These are phyloP conservation scores for honey bee (Apis mellifera) DNA, from an alignment of 1,140 invertebrate species.

Conservation along the genomic window Amel_HAv3.1 CM009931.2:8500501-8501000, in stretches of 20 bases:
- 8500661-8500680: conserved; percentile 70
- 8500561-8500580: conserved; percentile 75
- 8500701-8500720: too few species aligned
- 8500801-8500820: too few species aligned
- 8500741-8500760: too few species aligned
- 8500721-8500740: too few species aligned
- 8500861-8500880: background rate
- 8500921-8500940: conserved; percentile 49
- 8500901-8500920: conserved; percentile 52
- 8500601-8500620: conserved; percentile 79
- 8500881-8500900: conserved; percentile 22
- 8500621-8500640: conserved; percentile 81
- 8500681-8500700: background rate
- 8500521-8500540: background rate
- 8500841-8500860: conserved; percentile 19
- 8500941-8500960: conserved; percentile 45
- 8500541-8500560: conserved; percentile 37
- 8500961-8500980: conserved; percentile 25
- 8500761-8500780: too few species aligned
- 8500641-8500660: conserved; percentile 79
- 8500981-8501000: conserved; percentile 12
- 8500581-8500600: conserved; percentile 80
- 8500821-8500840: too few species aligned
- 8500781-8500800: too few species aligned
- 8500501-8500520: background rate